Evolutionary conservation across 2,797 vertebrate species (phyloP).

Genomic region (Acestrorhynchus altus): DNA sequence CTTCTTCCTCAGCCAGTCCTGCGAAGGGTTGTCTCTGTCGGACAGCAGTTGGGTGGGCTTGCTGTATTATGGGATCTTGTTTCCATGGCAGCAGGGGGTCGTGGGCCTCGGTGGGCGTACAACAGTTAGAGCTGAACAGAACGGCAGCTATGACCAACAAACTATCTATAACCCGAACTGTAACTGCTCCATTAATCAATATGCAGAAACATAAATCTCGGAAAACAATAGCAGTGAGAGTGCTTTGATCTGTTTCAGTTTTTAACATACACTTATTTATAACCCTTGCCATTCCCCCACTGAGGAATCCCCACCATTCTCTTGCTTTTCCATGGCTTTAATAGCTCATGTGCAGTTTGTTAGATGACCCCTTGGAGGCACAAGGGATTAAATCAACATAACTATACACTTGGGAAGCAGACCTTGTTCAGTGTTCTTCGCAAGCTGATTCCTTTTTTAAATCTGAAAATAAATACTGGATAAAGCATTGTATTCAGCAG

Average conservation of each 20-base stretch:
- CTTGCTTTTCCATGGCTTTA: neutral
- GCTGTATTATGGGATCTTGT: conserved; percentile 72
- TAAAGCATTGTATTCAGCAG: no score
- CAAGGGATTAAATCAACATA: neutral
- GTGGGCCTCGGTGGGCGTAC: conserved; percentile 48
- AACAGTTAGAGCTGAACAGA: conserved; percentile 47
- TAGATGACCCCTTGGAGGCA: neutral
- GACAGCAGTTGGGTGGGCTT: conserved; percentile 75
- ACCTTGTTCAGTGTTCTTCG: no score
- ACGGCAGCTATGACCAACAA: conserved; percentile 48
- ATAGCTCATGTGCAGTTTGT: neutral
- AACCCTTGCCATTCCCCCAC: neutral
- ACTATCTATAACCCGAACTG: conserved; percentile 47
- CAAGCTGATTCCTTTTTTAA: neutral
- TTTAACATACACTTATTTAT: neutral
- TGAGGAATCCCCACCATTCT: no score
- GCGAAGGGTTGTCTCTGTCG: conserved; percentile 68
- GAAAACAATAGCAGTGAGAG: neutral
- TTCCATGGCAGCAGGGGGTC: conserved; percentile 70
- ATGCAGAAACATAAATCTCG: conserved; percentile 15
- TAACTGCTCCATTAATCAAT: conserved; percentile 49
- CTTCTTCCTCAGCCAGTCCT: conserved; percentile 50
- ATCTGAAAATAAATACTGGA: no score
- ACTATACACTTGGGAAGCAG: neutral
- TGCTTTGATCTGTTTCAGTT: neutral